Base-by-base conservation (phyloP, 1,140 invertebrate species). In the Portunus trituberculatus region DNA sequence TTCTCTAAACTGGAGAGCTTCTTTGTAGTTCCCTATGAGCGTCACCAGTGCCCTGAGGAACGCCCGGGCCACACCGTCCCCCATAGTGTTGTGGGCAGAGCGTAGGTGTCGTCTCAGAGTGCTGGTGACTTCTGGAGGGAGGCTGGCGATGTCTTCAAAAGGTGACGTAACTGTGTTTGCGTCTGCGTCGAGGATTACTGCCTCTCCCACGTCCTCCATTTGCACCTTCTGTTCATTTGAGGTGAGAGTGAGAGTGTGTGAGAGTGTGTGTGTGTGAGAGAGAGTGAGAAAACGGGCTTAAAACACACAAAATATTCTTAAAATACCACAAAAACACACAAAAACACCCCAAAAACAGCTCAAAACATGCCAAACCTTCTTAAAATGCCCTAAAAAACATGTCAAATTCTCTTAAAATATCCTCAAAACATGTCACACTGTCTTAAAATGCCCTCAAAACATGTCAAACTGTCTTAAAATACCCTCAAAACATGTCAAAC, bases 141-240 rank as follows among this genome's bases (percentile, higher is more conserved):
- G 97, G 96, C 98, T 98, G 96, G 98, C 98, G 45, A 99, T 97
- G 97, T 99, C 99, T 97, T 99, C 98, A 97, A 99, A 99, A 8
- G 99, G 98, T 59, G 98, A 98, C 96, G 98, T 98, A 29, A 99
- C 98, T 90, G 97, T 98, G 97, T 99, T 99, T 28, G 97, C 98
- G 97, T 99, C 99, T 48, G 98, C 98, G 97, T 99, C 98, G 96
- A 99, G 97, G 96, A 99, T 98, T 4, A 99, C 99, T 95, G 99
- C 98, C 97, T 99, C 99, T 46, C 99, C 99, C 39, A 99, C 48
- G 96, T 99, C 98, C 90, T 97, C 97, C 97, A 97, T 97, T 96
- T 97, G 97, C 87, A 98, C 97, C 97, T 97, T 97, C 98, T 98
- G 97, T 32, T n/a, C 76, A 20, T 7, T 7, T 8, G 59, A 20